Evolutionary conservation across 2,113 vertebrate genomes (phyloP).

Genomic region (Capreolus pygargus): DNA sequence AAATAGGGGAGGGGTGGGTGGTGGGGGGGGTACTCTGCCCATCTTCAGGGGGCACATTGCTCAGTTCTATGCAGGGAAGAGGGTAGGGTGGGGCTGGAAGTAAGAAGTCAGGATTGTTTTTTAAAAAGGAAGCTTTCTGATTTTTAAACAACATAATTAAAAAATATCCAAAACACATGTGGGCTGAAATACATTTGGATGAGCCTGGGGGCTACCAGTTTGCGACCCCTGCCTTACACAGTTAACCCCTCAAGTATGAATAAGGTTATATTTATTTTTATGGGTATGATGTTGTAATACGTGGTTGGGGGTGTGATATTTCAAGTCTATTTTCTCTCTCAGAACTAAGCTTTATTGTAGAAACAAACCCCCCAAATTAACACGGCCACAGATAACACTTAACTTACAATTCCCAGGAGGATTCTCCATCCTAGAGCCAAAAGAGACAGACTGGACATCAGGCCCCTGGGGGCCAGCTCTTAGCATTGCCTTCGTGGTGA

Average conservation of each 20-base stretch:
- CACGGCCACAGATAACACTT: neutral
- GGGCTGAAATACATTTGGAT: neutral
- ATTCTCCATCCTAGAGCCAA: neutral
- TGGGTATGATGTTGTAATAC: neutral
- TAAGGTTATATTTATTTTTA: conserved; percentile 7
- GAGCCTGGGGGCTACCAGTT: conserved; percentile 16
- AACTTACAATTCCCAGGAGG: neutral
- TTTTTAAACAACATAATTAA: neutral
- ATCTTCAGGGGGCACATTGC: neutral
- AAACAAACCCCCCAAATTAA: conserved; percentile 40
- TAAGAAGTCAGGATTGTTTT: neutral
- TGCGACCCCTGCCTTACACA: neutral
- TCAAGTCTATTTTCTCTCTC: conserved; percentile 33
- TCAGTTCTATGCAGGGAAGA: neutral
- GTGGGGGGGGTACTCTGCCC: neutral
- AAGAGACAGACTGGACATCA: neutral
- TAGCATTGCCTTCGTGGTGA: conserved; percentile 34
- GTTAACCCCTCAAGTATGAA: neutral
- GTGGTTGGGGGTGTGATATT: neutral
- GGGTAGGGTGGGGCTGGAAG: neutral
- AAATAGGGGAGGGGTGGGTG: neutral
- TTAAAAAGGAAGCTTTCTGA: neutral
- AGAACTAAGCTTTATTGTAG: conserved; percentile 63
- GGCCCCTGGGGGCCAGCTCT: neutral
- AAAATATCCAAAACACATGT: neutral